Evolutionary conservation across 2,888 invertebrate species (phyloP), one percentile per base, ranked within the genome.

Genomic region (Agrotis clavis): DNA sequence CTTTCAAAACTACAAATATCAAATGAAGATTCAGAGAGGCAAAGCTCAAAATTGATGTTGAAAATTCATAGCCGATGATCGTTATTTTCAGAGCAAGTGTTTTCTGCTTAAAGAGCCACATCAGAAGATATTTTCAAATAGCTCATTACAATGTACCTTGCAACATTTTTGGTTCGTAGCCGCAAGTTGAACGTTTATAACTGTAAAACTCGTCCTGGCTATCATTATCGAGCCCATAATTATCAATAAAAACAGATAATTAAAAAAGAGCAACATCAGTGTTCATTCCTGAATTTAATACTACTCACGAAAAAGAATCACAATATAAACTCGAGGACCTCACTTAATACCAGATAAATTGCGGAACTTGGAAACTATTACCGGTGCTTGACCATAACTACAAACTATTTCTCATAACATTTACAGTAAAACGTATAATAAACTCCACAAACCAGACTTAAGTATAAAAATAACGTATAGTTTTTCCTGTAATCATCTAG

Each of bases 101-200:
- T 70, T 73, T 66, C 61, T 65, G 60, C 66, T 74, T 47, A 75
- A 69, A 73, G 48, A 74, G 59, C 84, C 83, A 82, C 86, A 84
- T 88, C 87, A 87, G 85, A 81, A 78, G 84, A 78, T 74, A 75
- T 79, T 73, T 83, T 84, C 79, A 74, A 2, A 68, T 80, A 79
- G 71, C 78, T 72, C 64, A 82, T 83, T 77, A 76, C 76, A 74
- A 53, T 64, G 74, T 70, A 60, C 67, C 59, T 13, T 41, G 41
- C 19, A 45, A 19, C n/a, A 19, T 80, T 83, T 80, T 83, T 81
- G 80, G 74, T 72, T 83, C 85, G 87, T 57, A 81, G 81, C 80
- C 65, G 56, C 65, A 5, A 19, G n/a, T 73, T 71, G 47, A 74
- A 47, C 50, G 56, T 69, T 77, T 67, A 62, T n/a, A n/a, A n/a